Base-by-base conservation (phyloP, 30 jellyfish, hydroid and myxozoan species). In the Chrysaora quinquecirrha region DNA sequence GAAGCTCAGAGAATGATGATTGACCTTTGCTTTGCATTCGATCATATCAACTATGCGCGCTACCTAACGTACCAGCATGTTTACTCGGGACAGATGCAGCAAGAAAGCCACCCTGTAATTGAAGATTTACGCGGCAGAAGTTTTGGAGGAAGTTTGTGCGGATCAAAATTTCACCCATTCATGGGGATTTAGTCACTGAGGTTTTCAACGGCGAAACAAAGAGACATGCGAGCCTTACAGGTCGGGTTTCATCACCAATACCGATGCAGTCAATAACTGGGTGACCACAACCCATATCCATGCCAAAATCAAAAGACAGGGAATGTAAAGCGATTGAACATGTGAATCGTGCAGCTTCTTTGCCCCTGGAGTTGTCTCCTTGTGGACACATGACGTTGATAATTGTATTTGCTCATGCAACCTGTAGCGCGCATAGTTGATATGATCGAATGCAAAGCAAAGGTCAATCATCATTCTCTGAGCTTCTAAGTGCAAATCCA, bases 1-100 rank as follows among this genome's bases (percentile, higher is more conserved):
- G 71, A 58, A 58, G 71, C 71, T 58, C 71, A 58, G 71, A 6
- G 71, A 58, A 25, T 3, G 20, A 58, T 64, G 76, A 7, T 64
- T 2, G 24, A 27, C 23, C 3, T 18, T 32, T 64, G 50, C 11
- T 27, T 27, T 32, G 76, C 76, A 3, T 64, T 18, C 54, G n/a
- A 10, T 64, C 76, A 64, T 27, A 27, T 64, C 6, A 64, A 3
- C 24, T 64, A 18, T 64, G 54, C 50, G 10, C 52, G 50, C 10
- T 27, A 64, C 7, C 23, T 64, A 20, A 64, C 76, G 76, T 64
- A 18, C 50, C 76, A 64, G 24, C 21, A 27, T 20, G 71, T 58
- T 20, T 58, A 58, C 71, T 20, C 19, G 16, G 33, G 16, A 25
- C 71, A 58, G 16, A 7, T 58, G 7, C 16, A 58, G 16, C 20